phyloP scores from a whole-genome alignment of 64 coral and sea anemone species.

The Cladopsammia gracilis region DNA sequence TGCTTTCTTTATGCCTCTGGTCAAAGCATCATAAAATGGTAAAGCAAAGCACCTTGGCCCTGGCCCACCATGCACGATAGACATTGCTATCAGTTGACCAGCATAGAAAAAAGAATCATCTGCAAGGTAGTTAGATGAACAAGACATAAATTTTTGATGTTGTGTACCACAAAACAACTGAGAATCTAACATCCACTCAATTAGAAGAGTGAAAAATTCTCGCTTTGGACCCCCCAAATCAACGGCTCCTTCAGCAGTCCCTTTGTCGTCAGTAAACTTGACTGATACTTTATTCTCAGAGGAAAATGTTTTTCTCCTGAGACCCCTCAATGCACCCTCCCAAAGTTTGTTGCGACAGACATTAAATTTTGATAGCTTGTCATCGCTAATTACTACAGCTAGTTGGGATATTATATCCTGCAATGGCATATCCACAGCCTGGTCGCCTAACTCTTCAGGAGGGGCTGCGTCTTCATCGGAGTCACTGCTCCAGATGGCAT shows the following conservation, averaged over 20 bases:
- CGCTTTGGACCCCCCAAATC: slow-evolving; percentile 53
- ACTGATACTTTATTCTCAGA: slow-evolving; percentile 53
- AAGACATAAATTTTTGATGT: slow-evolving; percentile 45
- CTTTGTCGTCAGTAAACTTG: slow-evolving; percentile 44
- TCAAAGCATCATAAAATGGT: slow-evolving; percentile 25
- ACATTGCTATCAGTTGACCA: slow-evolving; percentile 52
- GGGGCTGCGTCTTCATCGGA: too few species aligned
- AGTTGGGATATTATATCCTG: too few species aligned
- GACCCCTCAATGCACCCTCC: too few species aligned
- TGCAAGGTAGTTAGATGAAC: slow-evolving; percentile 17
- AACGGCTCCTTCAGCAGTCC: slow-evolving; percentile 35
- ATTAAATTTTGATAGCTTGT: too few species aligned
- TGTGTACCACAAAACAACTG: slow-evolving; percentile 52
- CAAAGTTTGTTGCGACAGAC: too few species aligned
- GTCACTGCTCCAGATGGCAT: too few species aligned
- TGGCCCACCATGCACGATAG: slow-evolving; percentile 43
- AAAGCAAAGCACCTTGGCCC: too few species aligned
- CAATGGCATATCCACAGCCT: too few species aligned
- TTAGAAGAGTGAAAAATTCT: slow-evolving; percentile 45
- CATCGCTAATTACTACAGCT: too few species aligned
- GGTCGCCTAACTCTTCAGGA: too few species aligned
- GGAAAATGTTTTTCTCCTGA: slow-evolving; percentile 43
- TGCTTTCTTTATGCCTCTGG: slow-evolving; percentile 3
- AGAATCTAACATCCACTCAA: slow-evolving; percentile 48
- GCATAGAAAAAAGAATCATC: slow-evolving; percentile 40